A percentile compares a stretch with the other conserved stretches of the same genome.
These are phyloP conservation scores for Druon quercuslanigerum DNA, from an alignment of 1,140 invertebrate species.

Conservation along the genomic window DNA sequence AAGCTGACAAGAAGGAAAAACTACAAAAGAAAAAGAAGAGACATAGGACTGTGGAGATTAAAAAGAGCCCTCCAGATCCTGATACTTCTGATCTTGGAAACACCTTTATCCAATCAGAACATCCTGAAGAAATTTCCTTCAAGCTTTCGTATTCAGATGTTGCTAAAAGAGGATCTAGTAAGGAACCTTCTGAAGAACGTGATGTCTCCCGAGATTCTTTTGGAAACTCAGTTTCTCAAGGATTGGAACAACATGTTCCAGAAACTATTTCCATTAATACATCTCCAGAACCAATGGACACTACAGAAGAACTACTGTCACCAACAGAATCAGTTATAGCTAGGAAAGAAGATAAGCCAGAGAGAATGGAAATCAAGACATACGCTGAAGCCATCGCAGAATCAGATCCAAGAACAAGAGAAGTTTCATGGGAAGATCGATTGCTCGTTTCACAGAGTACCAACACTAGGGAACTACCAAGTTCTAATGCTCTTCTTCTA, in stretches of 20 bases:
- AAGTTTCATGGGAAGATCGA: constrained; percentile 56
- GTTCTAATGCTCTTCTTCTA: constrained; percentile 50
- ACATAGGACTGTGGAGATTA: constrained; percentile 48
- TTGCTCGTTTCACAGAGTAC: constrained; percentile 37
- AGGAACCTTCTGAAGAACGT: constrained; percentile 33
- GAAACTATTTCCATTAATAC: constrained; percentile 50
- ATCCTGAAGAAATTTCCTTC: constrained; percentile 36
- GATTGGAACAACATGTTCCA: constrained; percentile 2
- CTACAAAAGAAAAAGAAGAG: constrained; percentile 56
- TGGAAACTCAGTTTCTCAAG: constrained; percentile 25
- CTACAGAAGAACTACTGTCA: constrained; percentile 61
- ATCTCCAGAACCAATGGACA: constrained; percentile 59
- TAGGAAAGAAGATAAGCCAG: constrained; percentile 37
- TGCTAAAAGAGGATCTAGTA: constrained; percentile 44
- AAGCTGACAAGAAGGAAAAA: constrained; percentile 41
- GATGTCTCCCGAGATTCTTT: not conserved
- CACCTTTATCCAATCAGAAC: constrained; percentile 13
- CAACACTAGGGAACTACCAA: constrained; percentile 38
- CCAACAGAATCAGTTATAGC: constrained; percentile 56
- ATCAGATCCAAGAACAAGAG: constrained; percentile 40
- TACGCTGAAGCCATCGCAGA: constrained; percentile 56
- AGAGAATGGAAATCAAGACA: constrained; percentile 46
- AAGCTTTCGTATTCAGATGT: constrained; percentile 59
- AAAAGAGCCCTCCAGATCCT: constrained; percentile 12
- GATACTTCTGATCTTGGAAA: not conserved